Evolutionary conservation across 2,113 vertebrate genomes (phyloP).

Genomic region (Dunckerocampus dactyliophorus): DNA sequence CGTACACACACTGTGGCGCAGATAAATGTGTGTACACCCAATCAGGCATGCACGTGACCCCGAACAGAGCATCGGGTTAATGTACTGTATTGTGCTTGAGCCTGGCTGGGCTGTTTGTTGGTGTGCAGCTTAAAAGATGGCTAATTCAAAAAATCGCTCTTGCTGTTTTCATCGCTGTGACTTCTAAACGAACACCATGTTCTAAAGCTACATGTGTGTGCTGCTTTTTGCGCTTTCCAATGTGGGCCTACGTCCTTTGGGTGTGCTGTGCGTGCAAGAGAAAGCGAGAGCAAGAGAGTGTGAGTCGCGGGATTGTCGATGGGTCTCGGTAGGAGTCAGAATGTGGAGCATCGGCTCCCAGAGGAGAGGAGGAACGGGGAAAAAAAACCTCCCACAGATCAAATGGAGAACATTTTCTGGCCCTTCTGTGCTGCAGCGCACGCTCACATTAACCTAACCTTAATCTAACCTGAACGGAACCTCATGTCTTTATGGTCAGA

Average conservation of each 20-base stretch:
- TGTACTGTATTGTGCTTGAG: conserved; percentile 47
- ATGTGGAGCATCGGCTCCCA: conserved; percentile 78
- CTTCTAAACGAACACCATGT: neutral
- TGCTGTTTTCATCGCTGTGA: neutral
- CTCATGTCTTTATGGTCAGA: neutral
- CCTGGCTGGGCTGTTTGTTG: conserved; percentile 27
- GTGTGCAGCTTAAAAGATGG: neutral
- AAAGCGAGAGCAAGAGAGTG: conserved; percentile 36
- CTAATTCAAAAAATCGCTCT: neutral
- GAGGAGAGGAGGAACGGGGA: conserved; percentile 67
- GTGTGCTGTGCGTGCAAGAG: conserved; percentile 33
- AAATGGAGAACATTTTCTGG: conserved; percentile 78
- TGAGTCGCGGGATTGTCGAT: conserved; percentile 66
- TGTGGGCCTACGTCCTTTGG: conserved; percentile 22
- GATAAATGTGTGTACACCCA: conserved; percentile 46
- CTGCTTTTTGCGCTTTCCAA: conserved; percentile 20
- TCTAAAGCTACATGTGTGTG: neutral
- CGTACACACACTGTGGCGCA: conserved; percentile 20
- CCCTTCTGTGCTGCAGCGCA: conserved; percentile 53
- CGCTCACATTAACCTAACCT: conserved; percentile 7
- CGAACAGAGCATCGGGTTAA: conserved; percentile 46
- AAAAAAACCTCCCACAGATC: conserved; percentile 67
- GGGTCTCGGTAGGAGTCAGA: conserved; percentile 78
- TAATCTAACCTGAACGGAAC: neutral
- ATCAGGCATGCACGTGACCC: conserved; percentile 47